phyloP scores from a whole-genome alignment of 2,113 vertebrate species.

The Caloenas nicobarica region DNA sequence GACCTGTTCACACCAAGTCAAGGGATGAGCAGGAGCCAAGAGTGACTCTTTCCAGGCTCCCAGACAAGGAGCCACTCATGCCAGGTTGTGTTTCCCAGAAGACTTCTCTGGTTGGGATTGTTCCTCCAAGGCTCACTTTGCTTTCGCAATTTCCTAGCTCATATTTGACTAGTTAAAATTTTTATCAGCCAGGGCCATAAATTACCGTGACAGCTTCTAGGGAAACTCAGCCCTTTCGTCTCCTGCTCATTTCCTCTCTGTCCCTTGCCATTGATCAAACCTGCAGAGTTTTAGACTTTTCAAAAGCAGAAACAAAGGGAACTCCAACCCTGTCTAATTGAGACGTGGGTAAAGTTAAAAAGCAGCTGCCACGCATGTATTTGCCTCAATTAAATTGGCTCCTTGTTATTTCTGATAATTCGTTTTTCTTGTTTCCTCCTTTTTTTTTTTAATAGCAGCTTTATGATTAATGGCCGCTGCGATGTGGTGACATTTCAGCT shows the following conservation, averaged over 20 bases:
- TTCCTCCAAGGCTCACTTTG: neutral
- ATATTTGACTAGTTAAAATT: conserved; percentile 47
- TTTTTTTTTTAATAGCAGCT: neutral
- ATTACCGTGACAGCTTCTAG: conserved; percentile 55
- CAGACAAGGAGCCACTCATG: neutral
- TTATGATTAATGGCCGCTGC: conserved; percentile 55
- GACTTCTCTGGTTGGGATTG: neutral
- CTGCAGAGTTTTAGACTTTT: conserved; percentile 30
- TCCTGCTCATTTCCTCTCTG: conserved; percentile 40
- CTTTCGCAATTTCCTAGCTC: neutral
- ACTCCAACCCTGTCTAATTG: conserved; percentile 34
- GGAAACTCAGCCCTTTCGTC: conserved; percentile 11
- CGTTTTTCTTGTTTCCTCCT: conserved; percentile 2
- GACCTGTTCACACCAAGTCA: neutral
- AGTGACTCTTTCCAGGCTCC: neutral
- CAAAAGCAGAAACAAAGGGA: conserved; percentile 62
- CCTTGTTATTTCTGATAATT: conserved; percentile 54
- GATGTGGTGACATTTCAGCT: conserved; percentile 58
- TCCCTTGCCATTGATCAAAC: conserved; percentile 45
- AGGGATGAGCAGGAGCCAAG: neutral
- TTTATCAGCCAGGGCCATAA: conserved; percentile 44
- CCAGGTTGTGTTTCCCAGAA: neutral
- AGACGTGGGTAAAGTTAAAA: conserved; percentile 38
- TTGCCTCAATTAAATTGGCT: conserved; percentile 46
- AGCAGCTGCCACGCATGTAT: neutral